Conservation (phyloP, 2,797 vertebrate genomes). For the Lepilemur ruficaudatus region DNA sequence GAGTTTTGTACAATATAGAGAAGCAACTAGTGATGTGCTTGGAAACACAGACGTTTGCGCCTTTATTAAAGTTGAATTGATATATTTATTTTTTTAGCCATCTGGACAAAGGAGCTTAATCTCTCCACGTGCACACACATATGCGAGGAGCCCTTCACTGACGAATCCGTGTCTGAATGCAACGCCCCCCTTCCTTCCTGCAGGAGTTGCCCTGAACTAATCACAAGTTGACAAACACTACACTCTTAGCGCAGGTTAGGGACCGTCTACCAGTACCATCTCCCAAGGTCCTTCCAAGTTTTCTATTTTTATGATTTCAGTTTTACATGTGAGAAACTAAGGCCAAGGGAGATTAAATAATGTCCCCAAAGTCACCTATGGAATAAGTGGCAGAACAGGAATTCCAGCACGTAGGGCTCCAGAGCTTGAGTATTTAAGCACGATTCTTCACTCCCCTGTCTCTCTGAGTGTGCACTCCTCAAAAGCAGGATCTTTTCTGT, state of each 20-base stretch:
- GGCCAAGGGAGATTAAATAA: neutral
- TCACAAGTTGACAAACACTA: neutral
- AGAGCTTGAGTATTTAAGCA: neutral
- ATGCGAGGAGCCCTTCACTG: neutral
- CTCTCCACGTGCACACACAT: neutral
- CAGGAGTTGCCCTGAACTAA: neutral
- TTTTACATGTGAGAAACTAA: neutral
- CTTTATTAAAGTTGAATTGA: neutral
- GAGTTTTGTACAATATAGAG: neutral
- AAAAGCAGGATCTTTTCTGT: neutral
- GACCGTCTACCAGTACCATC: neutral
- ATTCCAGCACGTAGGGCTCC: neutral
- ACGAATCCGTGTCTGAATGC: neutral
- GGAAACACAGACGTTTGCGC: neutral
- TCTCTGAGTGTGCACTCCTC: neutral
- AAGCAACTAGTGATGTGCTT: neutral
- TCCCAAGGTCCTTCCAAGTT: neutral
- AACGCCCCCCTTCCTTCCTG: neutral
- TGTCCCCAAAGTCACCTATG: neutral
- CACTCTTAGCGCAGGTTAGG: neutral
- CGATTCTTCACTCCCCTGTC: neutral
- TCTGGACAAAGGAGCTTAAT: neutral
- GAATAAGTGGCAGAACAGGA: neutral
- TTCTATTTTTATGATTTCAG: constrained; percentile 2
- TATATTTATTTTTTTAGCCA: neutral